Conservation (phyloP, 2,113 vertebrate species). For the Scalopus aquaticus region DNA sequence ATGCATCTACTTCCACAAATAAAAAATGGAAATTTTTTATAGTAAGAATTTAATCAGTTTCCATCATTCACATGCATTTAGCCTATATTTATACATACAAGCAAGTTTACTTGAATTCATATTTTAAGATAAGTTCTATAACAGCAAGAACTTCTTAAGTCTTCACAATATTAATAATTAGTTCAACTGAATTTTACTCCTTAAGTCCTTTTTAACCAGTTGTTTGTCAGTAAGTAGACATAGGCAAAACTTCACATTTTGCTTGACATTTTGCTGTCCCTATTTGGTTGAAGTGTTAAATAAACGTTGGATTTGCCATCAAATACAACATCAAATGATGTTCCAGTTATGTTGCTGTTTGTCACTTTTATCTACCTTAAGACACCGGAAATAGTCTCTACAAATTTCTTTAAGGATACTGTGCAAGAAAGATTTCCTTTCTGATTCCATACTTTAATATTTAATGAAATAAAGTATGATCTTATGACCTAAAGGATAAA, state of each 20-base stretch:
- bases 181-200: not conserved
- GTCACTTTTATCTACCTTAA: not conserved
- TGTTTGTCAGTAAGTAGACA: not conserved
- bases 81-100: not conserved
- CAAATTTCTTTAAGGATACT: constrained; percentile 1
- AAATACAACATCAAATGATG: not conserved
- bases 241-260: constrained; percentile 1
- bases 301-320: not conserved
- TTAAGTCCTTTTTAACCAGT: not conserved
- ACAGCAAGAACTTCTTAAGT: constrained; percentile 30
- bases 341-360: not conserved
- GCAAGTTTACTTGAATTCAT: not conserved
- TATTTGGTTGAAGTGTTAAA: not conserved
- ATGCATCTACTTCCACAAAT: not conserved
- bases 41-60: not conserved
- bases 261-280: not conserved
- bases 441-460: constrained; percentile 9
- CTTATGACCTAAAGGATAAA: constrained; percentile 43
- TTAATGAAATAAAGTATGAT: constrained; percentile 31
- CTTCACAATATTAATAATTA: not conserved
- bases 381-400: not conserved
- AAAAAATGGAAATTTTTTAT: not conserved
- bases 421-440: constrained; percentile 33
- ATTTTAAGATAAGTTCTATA: constrained; percentile 26
- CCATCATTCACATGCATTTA: not conserved